Base-by-base conservation (phyloP, 2,888 invertebrate species). In the Heteropelma amictum region DNA sequence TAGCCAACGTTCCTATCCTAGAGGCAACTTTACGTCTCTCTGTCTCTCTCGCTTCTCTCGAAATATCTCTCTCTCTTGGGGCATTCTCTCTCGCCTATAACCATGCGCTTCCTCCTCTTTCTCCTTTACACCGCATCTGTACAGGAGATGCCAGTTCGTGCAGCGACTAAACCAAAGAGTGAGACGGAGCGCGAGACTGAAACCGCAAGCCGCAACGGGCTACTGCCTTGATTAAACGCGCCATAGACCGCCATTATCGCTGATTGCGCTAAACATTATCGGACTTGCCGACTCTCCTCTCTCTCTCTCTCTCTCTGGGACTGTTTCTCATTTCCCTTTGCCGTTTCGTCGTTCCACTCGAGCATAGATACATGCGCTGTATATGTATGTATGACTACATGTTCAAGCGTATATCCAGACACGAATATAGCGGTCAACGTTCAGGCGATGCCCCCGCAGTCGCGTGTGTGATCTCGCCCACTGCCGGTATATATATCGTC, bases 201-300 rank as follows among this genome's bases (percentile, higher is more conserved):
- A 84, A 87, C 88, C 88, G 83, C 88, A 89, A 88, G 85, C 89
- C 89, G 83, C 88, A 88, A 87, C 87, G 88, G 86, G 86, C 88
- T 88, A 88, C 88, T 88, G 88, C 88, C 88, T 88, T 89, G 89
- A 89, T 89, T 89, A 89, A 89, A 89, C 89, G 88, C 88, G 86
- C 88, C 88, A 86, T 88, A 88, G 88, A 89, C 88, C 88, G 86
- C 88, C 87, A 89, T 89, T 89, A 89, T 89, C 89, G 88, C 88
- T 89, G 89, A 89, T 89, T 89, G 88, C 88, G 88, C 88, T 88
- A 88, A 89, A 89, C 89, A 89, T 89, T 89, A 89, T 87, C 88
- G 85, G 88, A 83, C 83, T 83, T 79, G 82, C 82, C 83, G 77
- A 68, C 77, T 80, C 78, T 77, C 76, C 74, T 78, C 73, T 75